Conservation (phyloP, 2,113 vertebrate species). For the Camelus bactrianus region DNA sequence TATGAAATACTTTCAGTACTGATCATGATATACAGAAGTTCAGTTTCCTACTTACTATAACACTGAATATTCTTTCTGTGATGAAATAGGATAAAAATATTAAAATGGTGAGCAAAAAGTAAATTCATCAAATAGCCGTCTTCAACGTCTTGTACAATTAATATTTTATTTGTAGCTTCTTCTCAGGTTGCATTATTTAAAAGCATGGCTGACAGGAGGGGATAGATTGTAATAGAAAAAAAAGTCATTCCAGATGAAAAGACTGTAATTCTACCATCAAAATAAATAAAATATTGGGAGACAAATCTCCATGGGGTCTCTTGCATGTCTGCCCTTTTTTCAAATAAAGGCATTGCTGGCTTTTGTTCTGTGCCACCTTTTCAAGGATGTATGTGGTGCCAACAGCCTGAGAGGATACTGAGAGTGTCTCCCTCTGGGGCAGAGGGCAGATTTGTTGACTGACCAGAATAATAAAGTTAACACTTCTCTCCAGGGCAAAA, state of each 20-base stretch:
- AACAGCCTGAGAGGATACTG: not conserved
- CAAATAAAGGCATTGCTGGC: not conserved
- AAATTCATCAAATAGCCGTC: not conserved
- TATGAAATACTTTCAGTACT: not conserved
- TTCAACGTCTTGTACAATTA: not conserved
- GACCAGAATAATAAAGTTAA: not conserved
- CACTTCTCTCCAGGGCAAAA: not conserved
- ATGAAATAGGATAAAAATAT: not conserved
- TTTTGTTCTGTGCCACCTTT: not conserved
- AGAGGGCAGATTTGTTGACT: not conserved
- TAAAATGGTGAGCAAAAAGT: not conserved
- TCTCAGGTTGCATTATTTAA: not conserved
- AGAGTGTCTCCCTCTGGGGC: not conserved
- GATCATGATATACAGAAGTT: not conserved
- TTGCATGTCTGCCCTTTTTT: not conserved
- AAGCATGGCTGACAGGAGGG: not conserved
- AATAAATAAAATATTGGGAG: not conserved
- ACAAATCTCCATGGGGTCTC: not conserved
- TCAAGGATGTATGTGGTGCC: not conserved
- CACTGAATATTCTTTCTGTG: not conserved
- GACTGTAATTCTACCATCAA: not conserved
- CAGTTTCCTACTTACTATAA: not conserved
- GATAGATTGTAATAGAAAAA: not conserved
- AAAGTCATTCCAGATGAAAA: not conserved
- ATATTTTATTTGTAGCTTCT: not conserved